Evolutionary conservation across 2,888 invertebrate genomes (phyloP).

Genomic region (Lasioglossum malachurum): DNA sequence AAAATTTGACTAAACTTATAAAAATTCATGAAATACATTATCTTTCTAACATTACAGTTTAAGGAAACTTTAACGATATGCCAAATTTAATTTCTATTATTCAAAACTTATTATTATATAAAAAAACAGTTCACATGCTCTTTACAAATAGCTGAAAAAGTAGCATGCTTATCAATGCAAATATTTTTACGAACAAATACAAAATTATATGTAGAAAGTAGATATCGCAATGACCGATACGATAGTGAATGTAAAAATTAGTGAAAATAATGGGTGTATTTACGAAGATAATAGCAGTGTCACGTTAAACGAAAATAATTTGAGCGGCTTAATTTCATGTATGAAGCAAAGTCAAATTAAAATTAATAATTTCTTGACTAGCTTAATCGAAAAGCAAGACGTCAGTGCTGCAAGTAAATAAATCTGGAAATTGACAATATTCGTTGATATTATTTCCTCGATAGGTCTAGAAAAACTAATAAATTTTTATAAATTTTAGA

Average conservation of each 20-base stretch:
- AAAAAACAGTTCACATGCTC: background rate
- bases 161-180: constrained; percentile 10
- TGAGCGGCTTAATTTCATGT: constrained; percentile 68
- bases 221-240: constrained; percentile 32
- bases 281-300: constrained; percentile 48
- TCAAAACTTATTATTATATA: background rate
- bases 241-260: constrained; percentile 63
- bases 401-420: constrained; percentile 39
- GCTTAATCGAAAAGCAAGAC: constrained; percentile 68
- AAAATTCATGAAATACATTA: constrained; percentile 7
- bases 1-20: background rate
- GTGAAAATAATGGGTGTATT: constrained; percentile 59
- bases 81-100: background rate
- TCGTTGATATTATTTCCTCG: background rate
- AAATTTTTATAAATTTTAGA: constrained; percentile 63
- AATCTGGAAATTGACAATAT: background rate
- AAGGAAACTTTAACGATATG: background rate
- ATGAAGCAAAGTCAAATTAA: constrained; percentile 73
- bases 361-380: constrained; percentile 79
- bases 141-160: background rate
- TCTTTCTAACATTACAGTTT: background rate
- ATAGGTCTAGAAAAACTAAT: constrained; percentile 12
- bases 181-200: constrained; percentile 7
- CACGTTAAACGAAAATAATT: constrained; percentile 47
- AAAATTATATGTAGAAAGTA: constrained; percentile 1